Conservation (phyloP, 1,140 invertebrate species). For the Aphaenogaster rudis region DNA sequence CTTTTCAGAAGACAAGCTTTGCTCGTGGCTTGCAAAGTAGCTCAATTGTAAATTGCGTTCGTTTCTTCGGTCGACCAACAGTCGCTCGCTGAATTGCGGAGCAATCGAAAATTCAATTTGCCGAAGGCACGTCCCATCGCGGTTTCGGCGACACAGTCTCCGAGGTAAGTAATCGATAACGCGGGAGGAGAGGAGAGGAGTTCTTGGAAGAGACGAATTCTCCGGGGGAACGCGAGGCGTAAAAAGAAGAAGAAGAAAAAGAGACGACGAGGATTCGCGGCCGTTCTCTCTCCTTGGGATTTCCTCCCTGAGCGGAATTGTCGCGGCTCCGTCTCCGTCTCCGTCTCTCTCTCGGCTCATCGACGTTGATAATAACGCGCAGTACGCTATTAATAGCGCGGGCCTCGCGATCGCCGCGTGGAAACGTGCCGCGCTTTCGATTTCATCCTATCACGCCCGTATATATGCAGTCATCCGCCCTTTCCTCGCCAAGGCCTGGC, state of each 20-base stretch:
- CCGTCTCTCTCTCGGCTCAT: slow-evolving; percentile 19
- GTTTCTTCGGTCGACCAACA: neutral
- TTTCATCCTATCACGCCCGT: slow-evolving; percentile 69
- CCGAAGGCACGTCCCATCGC: slow-evolving; percentile 21
- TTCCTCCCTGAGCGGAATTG: slow-evolving; percentile 10
- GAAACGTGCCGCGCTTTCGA: slow-evolving; percentile 74
- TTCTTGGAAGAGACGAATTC: neutral
- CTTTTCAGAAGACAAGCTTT: neutral
- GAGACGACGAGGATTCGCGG: slow-evolving; percentile 3
- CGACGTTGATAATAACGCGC: slow-evolving; percentile 71
- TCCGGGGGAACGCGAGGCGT: neutral
- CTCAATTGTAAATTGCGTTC: slow-evolving; percentile 14
- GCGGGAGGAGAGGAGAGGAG: neutral
- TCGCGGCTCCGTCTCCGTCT: neutral
- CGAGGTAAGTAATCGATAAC: slow-evolving; percentile 52
- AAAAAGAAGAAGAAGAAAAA: neutral
- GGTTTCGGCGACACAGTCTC: slow-evolving; percentile 17
- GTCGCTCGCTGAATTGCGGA: slow-evolving; percentile 13
- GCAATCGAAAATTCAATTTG: slow-evolving; percentile 42
- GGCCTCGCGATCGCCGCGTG: slow-evolving; percentile 57
- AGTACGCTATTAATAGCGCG: slow-evolving; percentile 72
- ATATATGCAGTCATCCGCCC: slow-evolving; percentile 34
- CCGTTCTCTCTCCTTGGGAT: slow-evolving; percentile 18
- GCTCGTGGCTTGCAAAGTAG: neutral
- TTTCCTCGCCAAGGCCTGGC: slow-evolving; percentile 46